phyloP scores from a whole-genome alignment of 2,113 vertebrate genomes.

The Larimichthys crocea region DNA sequence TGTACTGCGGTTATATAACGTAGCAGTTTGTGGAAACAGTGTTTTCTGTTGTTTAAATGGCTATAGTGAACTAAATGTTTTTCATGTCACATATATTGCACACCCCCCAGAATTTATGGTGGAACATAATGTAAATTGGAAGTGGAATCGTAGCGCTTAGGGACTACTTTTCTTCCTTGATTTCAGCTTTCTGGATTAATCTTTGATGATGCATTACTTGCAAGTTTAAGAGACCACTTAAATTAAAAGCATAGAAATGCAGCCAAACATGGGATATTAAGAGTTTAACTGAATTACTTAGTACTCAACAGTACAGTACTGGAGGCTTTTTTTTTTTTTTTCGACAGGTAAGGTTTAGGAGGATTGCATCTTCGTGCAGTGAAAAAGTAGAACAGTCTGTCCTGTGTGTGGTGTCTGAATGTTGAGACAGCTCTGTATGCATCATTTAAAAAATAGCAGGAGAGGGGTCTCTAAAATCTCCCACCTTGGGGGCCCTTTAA shows the following conservation, averaged over 20 bases:
- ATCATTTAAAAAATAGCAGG: slow-evolving; percentile 50
- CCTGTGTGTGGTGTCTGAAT: slow-evolving; percentile 47
- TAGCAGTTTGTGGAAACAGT: not conserved
- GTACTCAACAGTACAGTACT: slow-evolving; percentile 6
- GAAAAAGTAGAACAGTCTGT: slow-evolving; percentile 43
- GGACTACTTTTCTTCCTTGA: slow-evolving; percentile 54
- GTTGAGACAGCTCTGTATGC: slow-evolving; percentile 19
- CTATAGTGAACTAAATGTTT: slow-evolving; percentile 36
- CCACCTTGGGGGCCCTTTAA: slow-evolving; percentile 71
- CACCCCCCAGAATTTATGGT: slow-evolving; percentile 28
- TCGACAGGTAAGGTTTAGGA: slow-evolving; percentile 32
- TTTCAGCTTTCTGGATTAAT: slow-evolving; percentile 62
- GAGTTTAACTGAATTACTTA: slow-evolving; percentile 37
- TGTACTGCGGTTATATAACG: not conserved
- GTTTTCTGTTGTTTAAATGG: slow-evolving; percentile 37
- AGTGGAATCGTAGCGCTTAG: slow-evolving; percentile 24
- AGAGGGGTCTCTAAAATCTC: slow-evolving; percentile 58
- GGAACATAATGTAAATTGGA: slow-evolving; percentile 48
- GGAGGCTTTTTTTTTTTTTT: slow-evolving; percentile 35
- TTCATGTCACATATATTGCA: slow-evolving; percentile 31
- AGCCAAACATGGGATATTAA: slow-evolving; percentile 49
- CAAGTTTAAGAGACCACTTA: slow-evolving; percentile 60
- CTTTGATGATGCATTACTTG: slow-evolving; percentile 64
- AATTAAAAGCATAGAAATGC: slow-evolving; percentile 66
- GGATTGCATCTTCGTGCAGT: slow-evolving; percentile 1